These are phyloP conservation scores for Globicephala melas DNA, from an alignment of 2,113 vertebrate species.

Conservation along the genomic window DNA sequence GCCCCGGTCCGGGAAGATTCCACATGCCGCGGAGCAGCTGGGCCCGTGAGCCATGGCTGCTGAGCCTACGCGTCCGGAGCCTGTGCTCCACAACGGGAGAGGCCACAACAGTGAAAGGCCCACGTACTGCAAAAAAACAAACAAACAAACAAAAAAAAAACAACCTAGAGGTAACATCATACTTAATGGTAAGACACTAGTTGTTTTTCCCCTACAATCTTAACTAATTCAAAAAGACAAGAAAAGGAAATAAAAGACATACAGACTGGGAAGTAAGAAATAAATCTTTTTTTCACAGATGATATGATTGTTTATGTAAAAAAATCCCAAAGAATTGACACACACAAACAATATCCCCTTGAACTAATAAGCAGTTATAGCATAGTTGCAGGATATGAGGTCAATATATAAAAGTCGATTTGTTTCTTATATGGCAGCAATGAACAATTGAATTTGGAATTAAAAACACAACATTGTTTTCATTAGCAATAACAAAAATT, in stretches of 20 bases:
- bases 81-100: too few species aligned
- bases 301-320: background rate
- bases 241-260: background rate
- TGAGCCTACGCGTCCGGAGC: accelerated
- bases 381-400: background rate
- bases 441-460: background rate
- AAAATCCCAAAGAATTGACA: background rate
- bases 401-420: background rate
- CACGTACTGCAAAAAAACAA: too few species aligned
- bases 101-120: too few species aligned
- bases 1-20: too few species aligned
- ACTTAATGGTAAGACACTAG: background rate
- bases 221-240: background rate
- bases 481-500: background rate
- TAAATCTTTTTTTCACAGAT: background rate
- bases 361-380: background rate
- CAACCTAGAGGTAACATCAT: background rate
- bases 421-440: background rate
- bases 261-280: background rate
- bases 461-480: background rate
- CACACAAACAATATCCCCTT: background rate
- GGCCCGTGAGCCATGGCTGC: too few species aligned
- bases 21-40: too few species aligned
- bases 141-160: too few species aligned
- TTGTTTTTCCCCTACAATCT: background rate